phyloP scores from a whole-genome alignment of 2,113 vertebrate genomes.

The Passer montanus region DNA sequence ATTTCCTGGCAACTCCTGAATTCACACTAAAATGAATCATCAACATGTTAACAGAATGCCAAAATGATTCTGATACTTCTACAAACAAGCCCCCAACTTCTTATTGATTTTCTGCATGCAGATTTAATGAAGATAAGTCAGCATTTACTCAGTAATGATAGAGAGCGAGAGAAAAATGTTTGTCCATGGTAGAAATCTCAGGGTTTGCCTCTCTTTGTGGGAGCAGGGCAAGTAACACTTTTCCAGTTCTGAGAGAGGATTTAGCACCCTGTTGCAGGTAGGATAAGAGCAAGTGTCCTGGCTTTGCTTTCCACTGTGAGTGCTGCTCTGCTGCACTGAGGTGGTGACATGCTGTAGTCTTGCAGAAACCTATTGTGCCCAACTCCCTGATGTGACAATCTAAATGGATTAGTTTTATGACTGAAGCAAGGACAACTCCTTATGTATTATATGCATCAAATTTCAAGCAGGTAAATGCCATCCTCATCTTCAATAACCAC shows the following conservation, averaged over 20 bases:
- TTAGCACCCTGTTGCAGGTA: not conserved
- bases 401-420: slow-evolving; percentile 56
- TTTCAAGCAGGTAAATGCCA: slow-evolving; percentile 60
- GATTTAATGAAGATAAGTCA: slow-evolving; percentile 59
- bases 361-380: not conserved
- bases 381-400: slow-evolving; percentile 14
- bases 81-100: slow-evolving; percentile 49
- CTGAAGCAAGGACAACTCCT: slow-evolving; percentile 60
- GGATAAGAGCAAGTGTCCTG: not conserved
- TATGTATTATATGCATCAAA: slow-evolving; percentile 57
- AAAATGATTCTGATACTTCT: not conserved
- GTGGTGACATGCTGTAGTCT: not conserved
- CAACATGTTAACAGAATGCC: slow-evolving; percentile 13
- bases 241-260: not conserved
- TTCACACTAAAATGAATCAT: slow-evolving; percentile 37
- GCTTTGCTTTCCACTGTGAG: not conserved
- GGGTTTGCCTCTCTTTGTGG: not conserved
- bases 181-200: not conserved
- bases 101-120: slow-evolving; percentile 49
- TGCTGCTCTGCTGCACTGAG: not conserved
- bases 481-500: slow-evolving; percentile 58
- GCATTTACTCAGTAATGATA: not conserved
- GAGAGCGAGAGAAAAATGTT: not conserved
- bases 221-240: not conserved
- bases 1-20: slow-evolving; percentile 21